A percentile compares a stretch with the other conserved stretches of the same genome.
Conservation (phyloP, 1,140 invertebrate species). For the Drosophila persimilis region DNA sequence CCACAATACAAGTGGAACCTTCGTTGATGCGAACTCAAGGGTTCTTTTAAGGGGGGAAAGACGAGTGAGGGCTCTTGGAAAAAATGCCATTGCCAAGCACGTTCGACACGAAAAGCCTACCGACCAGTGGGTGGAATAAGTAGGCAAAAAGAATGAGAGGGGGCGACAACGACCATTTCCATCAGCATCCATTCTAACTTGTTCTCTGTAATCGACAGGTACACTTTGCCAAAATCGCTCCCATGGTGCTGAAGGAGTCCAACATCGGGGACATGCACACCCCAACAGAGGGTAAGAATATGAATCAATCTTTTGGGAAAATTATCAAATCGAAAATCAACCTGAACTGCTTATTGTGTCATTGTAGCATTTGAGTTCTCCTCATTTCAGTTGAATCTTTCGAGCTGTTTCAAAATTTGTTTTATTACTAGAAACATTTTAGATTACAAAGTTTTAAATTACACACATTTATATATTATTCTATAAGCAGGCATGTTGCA, state of each 20-base stretch:
- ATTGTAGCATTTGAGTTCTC: slow-evolving; percentile 2
- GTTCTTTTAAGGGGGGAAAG: slow-evolving; percentile 10
- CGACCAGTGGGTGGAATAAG: neutral
- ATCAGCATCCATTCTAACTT: slow-evolving; percentile 25
- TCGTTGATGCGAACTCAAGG: slow-evolving; percentile 34
- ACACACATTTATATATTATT: slow-evolving; percentile 10
- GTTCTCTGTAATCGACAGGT: slow-evolving; percentile 59
- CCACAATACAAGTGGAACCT: slow-evolving; percentile 29
- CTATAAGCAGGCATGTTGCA: slow-evolving; percentile 65
- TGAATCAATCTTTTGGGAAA: no score
- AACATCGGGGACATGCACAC: slow-evolving; percentile 51
- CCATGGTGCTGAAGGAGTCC: slow-evolving; percentile 51
- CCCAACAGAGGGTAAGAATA: slow-evolving; percentile 49
- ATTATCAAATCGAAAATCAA: neutral
- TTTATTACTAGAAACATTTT: no score
- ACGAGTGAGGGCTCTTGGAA: slow-evolving; percentile 17
- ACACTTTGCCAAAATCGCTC: slow-evolving; percentile 70
- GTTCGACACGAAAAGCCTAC: slow-evolving; percentile 30
- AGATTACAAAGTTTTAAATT: no score
- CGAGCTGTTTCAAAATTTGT: slow-evolving; percentile 13
- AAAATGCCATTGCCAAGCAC: slow-evolving; percentile 33
- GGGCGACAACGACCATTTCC: slow-evolving; percentile 6
- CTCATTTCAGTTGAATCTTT: slow-evolving; percentile 22
- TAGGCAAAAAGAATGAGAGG: neutral
- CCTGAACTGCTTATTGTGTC: slow-evolving; percentile 9